Evolutionary conservation across 2,113 vertebrate species (phyloP).

Genomic region (Pimephales promelas): DNA sequence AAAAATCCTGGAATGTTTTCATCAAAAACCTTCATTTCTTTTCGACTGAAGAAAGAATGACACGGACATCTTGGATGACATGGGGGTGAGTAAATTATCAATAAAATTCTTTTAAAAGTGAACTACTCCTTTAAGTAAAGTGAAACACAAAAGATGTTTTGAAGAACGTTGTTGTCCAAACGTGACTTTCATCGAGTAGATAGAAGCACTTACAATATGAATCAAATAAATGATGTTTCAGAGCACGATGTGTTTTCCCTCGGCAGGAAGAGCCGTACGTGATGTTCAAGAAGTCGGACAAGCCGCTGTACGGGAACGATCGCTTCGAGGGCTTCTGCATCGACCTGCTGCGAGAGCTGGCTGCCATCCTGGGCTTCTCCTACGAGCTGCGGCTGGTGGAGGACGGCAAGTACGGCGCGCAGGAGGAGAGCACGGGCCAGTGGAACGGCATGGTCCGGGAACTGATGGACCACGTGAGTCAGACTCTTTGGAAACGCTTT

Average conservation of each 20-base stretch:
- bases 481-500: no score
- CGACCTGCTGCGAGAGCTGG: slow-evolving; percentile 92
- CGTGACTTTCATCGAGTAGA: not conserved
- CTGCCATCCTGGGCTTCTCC: slow-evolving; percentile 92
- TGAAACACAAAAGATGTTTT: not conserved
- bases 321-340: slow-evolving; percentile 98
- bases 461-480: slow-evolving; percentile 96
- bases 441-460: slow-evolving; percentile 99
- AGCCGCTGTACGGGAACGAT: slow-evolving; percentile 95
- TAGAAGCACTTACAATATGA: not conserved
- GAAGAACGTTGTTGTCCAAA: not conserved
- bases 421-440: slow-evolving; percentile 92
- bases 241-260: slow-evolving; percentile 39
- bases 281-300: slow-evolving; percentile 98
- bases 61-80: no score
- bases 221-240: not conserved
- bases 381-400: slow-evolving; percentile 94
- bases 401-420: slow-evolving; percentile 94
- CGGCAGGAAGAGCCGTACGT: slow-evolving; percentile 96
- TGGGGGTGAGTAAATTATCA: no score
- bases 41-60: no score
- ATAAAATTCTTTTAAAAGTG: no score
- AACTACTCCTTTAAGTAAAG: no score
- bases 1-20: no score
- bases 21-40: no score